Conservation (phyloP, 1,140 invertebrate species). For the Elysia chlorotica region DNA sequence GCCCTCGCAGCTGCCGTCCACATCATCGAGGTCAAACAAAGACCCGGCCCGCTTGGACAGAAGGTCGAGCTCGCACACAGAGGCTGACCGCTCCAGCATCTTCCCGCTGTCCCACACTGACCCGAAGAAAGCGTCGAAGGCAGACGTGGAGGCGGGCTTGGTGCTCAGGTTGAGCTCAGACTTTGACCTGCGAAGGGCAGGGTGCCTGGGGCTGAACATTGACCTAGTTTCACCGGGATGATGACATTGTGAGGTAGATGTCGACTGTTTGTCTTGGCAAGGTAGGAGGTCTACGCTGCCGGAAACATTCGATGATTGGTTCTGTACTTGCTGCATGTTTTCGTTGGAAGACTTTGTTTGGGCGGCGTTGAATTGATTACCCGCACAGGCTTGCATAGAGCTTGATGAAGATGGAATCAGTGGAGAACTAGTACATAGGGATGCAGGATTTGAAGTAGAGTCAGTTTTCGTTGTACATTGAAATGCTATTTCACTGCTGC, state of each 20-base stretch:
- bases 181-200: constrained; percentile 14
- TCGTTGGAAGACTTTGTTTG: neutral
- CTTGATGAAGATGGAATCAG: too few relatives aligned
- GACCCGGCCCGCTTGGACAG: too few relatives aligned
- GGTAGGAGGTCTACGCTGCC: too few relatives aligned
- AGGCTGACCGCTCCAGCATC: constrained; percentile 40
- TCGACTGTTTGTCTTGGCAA: neutral
- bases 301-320: neutral
- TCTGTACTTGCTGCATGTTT: neutral
- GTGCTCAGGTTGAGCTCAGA: constrained; percentile 30
- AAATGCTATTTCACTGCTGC: too few relatives aligned
- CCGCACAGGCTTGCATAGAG: too few relatives aligned
- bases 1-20: too few relatives aligned
- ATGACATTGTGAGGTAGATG: neutral
- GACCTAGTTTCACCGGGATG: too few relatives aligned
- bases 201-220: too few relatives aligned
- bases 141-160: constrained; percentile 12
- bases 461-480: too few relatives aligned
- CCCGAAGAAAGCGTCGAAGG: constrained; percentile 33
- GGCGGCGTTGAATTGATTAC: neutral
- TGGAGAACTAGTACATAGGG: too few relatives aligned
- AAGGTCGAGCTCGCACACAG: constrained; percentile 37
- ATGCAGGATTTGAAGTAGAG: too few relatives aligned
- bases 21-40: too few relatives aligned
- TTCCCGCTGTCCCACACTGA: constrained; percentile 33